Evolutionary conservation across 92 coral and sea anemone species (phyloP).

Genomic region (Epizoanthus rinbou): DNA sequence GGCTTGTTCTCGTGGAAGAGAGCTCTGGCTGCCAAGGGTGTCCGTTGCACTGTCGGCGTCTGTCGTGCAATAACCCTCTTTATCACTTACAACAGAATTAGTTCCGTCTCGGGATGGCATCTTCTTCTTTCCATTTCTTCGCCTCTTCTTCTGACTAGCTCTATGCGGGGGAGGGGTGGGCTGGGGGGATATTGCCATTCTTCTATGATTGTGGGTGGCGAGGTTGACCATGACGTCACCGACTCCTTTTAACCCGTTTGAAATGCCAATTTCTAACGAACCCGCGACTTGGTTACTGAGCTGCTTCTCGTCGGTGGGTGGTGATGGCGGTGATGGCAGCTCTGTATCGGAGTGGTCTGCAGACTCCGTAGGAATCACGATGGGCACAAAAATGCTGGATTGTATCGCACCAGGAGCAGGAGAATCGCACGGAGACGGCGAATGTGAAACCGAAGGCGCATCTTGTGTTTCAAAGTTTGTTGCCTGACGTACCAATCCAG

Average conservation of each 20-base stretch:
- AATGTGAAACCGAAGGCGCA: slow-evolving; percentile 14
- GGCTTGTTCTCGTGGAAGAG: slow-evolving; percentile 33
- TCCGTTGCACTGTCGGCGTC: slow-evolving; percentile 79
- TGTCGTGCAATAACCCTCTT: slow-evolving; percentile 65
- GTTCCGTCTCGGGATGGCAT: slow-evolving; percentile 38
- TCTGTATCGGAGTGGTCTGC: slow-evolving; percentile 41
- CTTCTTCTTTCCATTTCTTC: slow-evolving; percentile 54
- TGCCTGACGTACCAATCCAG: slow-evolving; percentile 41
- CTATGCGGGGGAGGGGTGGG: slow-evolving; percentile 72
- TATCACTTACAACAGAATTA: slow-evolving; percentile 59
- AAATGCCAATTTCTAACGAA: slow-evolving; percentile 53
- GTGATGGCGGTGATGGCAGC: slow-evolving; percentile 45
- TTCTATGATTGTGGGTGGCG: slow-evolving; percentile 80
- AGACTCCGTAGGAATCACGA: slow-evolving; percentile 12
- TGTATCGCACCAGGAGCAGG: neutral
- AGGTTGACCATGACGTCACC: slow-evolving; percentile 92
- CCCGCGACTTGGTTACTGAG: slow-evolving; percentile 3
- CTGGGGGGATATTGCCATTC: slow-evolving; percentile 96
- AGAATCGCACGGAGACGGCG: slow-evolving; percentile 8
- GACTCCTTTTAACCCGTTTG: slow-evolving; percentile 79
- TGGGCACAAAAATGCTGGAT: neutral
- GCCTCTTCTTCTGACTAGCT: slow-evolving; percentile 60
- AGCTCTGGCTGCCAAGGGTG: slow-evolving; percentile 2
- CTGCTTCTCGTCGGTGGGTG: slow-evolving; percentile 51
- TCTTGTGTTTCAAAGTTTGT: slow-evolving; percentile 51